A percentile compares a stretch with the other conserved stretches of the same genome.
Evolutionary conservation across 2,888 invertebrate species (phyloP).

Genomic region (Caradrina kadenii): DNA sequence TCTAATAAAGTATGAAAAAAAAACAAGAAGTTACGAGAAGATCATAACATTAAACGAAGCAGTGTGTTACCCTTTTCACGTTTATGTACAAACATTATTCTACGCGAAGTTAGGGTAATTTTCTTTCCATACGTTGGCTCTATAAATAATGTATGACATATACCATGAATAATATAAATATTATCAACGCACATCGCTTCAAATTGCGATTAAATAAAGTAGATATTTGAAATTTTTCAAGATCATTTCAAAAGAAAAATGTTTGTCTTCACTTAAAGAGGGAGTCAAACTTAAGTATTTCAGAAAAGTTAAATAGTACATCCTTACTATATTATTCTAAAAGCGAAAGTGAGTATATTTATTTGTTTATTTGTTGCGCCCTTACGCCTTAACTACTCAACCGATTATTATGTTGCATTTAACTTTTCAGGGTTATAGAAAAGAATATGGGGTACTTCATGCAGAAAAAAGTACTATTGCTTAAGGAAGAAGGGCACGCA

Average conservation of each 20-base stretch:
- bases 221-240: background rate
- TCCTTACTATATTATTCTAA: no score
- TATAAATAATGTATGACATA: constrained; percentile 6
- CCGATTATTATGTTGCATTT: no score
- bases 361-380: no score
- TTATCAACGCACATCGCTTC: constrained; percentile 9
- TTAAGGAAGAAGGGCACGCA: no score
- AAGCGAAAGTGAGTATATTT: no score
- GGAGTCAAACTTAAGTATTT: no score
- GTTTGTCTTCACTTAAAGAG: no score
- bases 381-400: no score
- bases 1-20: constrained; percentile 25
- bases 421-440: no score
- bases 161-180: constrained; percentile 22
- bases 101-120: constrained; percentile 15
- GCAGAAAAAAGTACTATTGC: no score
- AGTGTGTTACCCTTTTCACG: constrained; percentile 23
- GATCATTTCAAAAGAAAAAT: background rate
- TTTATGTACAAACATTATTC: constrained; percentile 17
- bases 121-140: constrained; percentile 24
- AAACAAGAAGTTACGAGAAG: constrained; percentile 21
- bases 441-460: no score
- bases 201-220: constrained; percentile 2
- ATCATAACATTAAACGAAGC: constrained; percentile 21
- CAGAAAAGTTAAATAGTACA: no score